Base-by-base conservation (phyloP, 2,888 invertebrate species). In the Drosophila subsilvestris region DNA sequence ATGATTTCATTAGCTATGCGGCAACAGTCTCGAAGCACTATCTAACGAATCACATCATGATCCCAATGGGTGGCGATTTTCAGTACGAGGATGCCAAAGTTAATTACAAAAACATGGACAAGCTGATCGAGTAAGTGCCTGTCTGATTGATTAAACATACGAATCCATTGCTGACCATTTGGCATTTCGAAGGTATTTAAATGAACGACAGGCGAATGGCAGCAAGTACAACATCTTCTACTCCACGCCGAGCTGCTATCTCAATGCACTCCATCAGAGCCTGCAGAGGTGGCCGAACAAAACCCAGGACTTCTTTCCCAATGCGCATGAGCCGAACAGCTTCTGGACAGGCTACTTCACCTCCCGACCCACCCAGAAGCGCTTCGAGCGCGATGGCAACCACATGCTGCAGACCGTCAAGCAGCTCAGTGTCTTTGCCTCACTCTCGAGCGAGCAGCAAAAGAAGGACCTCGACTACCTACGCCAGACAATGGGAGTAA, bases 261-360 rank as follows among this genome's bases (percentile, higher is more conserved):
- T 97, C 48, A 95, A 97, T 86, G 95, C 96, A 65, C 93, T 95
- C 0, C 94, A 95, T 10, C 93, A 95, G 12, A 74, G 83, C 56
- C 55, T 58, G 42, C 60, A 68, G 37, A 94, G 94, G 0, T 95
- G 96, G 93, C 93, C 95, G 0, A 93, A 93, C 0, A 98, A 98
- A 90, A 93, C 93, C 0, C 97, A 97, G 81, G 98, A 98, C 89
- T 98, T 97, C 93, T 97, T 98, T 92, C 98, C 98, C 0, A 98
- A 97, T 92, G 96, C 97, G 1, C 96, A 96, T 50, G 96, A 96
- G 88, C 94, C 95, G 0, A 96, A 98, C 85, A 94, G 97, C 0
- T 99, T 95, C 90, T 99, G 99, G 99, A 98, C 98, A 0, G 99
- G 99, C 0, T 97, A 96, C 88, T 97, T 95, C 88, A 96, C 96